phyloP scores from a whole-genome alignment of 2,888 invertebrate genomes.

The Metalampra italica region DNA sequence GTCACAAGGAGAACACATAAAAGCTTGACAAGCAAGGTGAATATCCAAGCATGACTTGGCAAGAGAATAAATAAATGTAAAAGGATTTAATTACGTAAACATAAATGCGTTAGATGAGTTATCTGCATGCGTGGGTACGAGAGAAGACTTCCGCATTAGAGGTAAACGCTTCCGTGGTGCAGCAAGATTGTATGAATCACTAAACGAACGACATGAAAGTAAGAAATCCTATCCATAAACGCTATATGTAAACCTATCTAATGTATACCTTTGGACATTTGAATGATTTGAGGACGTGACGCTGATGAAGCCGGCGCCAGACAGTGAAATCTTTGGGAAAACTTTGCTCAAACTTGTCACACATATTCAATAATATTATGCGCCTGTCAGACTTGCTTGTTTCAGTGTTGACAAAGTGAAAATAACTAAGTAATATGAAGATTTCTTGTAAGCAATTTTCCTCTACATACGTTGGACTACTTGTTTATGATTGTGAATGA shows the following conservation, averaged over 20 bases:
- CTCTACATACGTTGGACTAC: conserved; percentile 14
- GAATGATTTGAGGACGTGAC: no score
- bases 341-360: no score
- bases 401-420: neutral
- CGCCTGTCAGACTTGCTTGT: no score
- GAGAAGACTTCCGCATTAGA: conserved; percentile 37
- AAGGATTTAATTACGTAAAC: conserved; percentile 11
- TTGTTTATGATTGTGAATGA: conserved; percentile 33
- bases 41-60: neutral
- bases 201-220: conserved; percentile 39
- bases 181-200: conserved; percentile 23
- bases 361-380: no score
- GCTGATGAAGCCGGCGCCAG: no score
- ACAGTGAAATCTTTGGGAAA: no score
- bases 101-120: conserved; percentile 5
- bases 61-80: conserved; percentile 1
- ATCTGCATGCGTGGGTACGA: conserved; percentile 10
- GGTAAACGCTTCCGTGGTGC: conserved; percentile 39
- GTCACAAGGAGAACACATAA: neutral
- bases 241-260: conserved; percentile 26
- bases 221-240: conserved; percentile 14
- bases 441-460: neutral
- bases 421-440: neutral
- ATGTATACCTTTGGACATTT: neutral
- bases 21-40: conserved; percentile 1